Evolutionary conservation across 1,140 invertebrate species (phyloP), one percentile per base, ranked within the genome.

Genomic region (Aphelinus atriplicis): DNA sequence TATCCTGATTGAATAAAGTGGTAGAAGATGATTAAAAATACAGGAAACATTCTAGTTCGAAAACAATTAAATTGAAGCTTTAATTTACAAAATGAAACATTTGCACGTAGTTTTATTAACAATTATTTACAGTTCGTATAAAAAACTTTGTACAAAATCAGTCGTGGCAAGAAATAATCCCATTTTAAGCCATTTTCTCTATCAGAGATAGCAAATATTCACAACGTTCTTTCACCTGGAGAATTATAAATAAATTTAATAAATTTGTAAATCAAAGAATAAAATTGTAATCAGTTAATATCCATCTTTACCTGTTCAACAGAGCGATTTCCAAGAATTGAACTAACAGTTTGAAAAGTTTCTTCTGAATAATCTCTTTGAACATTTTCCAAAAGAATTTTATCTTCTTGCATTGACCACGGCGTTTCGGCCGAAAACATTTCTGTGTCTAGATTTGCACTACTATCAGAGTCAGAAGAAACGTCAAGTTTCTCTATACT

Each of bases 341-440:
- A 77, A 78, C 85, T 87, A 48, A 88, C 78, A 2, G 76, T 45
- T 0, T 47, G 7, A 71, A 88, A 84, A 7, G 84, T 84, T 70
- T 80, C 81, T 53, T 84, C 80, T 7, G 84, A 86, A 76, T 87
- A 88, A 61, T 87, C 85, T 71, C 84, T 84, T 75, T 87, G 86
- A 7, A 88, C 80, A 77, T 73, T 80, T 76, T 86, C 81, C 43
- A 88, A 76, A n/a, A 88, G 69, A 66, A 87, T 79, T 66, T 83
- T 82, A 76, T 88, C 87, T 67, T 88, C 86, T 74, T 87, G 81
- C 75, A 85, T 83, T 50, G 86, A 84, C 87, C 87, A 88, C 2
- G 85, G 80, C 70, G 68, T 82, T 5, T 70, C 46, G 74, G 78
- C 47, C n/a, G 50, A 3, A 66, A 63, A 26, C 65, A 77, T 73